Conservation (phyloP, 2,113 vertebrate species). For the Campylorhamphus procurvoides region DNA sequence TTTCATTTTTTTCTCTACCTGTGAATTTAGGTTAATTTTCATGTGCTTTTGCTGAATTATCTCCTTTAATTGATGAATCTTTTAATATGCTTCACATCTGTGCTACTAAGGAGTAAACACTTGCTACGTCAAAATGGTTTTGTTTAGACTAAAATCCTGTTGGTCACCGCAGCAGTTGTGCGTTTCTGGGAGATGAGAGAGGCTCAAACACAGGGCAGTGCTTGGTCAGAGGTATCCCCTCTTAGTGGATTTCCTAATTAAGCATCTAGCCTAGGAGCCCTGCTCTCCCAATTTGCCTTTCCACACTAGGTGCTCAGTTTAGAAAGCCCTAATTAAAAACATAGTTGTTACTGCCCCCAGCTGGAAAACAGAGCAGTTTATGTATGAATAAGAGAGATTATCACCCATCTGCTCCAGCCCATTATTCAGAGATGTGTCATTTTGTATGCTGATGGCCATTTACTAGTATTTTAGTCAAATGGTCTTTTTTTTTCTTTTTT, state of each 20-base stretch:
- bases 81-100: neutral
- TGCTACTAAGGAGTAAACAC: neutral
- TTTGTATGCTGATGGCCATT: conserved; percentile 69
- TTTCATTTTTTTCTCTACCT: neutral
- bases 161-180: conserved; percentile 19
- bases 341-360: conserved; percentile 80
- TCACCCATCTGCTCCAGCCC: conserved; percentile 76
- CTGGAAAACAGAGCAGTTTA: conserved; percentile 77
- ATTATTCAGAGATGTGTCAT: conserved; percentile 72
- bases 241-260: conserved; percentile 66
- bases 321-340: conserved; percentile 67
- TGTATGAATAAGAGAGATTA: conserved; percentile 73
- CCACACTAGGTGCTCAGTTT: conserved; percentile 64
- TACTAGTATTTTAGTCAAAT: conserved; percentile 59
- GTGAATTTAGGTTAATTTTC: conserved; percentile 24
- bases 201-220: neutral
- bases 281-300: conserved; percentile 63
- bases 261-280: conserved; percentile 43
- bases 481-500: neutral
- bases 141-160: conserved; percentile 17
- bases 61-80: neutral
- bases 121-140: neutral
- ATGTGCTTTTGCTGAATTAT: neutral
- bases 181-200: conserved; percentile 51
- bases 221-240: neutral